A percentile compares a stretch with the other conserved stretches of the same genome.
Evolutionary conservation across 2,888 invertebrate genomes (phyloP).

Genomic region (Noctuana brunneofusca): DNA sequence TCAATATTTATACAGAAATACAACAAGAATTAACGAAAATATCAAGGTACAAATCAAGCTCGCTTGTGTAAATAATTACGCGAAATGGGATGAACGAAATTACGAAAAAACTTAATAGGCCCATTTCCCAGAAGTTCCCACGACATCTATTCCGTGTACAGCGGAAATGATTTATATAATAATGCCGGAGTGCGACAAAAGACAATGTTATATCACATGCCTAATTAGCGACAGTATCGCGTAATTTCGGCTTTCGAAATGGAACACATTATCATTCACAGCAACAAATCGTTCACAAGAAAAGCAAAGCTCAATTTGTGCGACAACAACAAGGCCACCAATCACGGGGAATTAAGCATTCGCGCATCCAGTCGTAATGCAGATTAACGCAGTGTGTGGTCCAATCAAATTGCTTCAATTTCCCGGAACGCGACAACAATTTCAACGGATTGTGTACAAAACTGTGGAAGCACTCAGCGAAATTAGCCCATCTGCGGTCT

Average conservation of each 20-base stretch:
- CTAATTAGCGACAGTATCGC: conserved; percentile 29
- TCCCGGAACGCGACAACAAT: conserved; percentile 35
- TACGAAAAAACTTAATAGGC: conserved; percentile 41
- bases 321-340: conserved; percentile 40
- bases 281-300: conserved; percentile 26
- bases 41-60: conserved; percentile 2
- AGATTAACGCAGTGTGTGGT: conserved; percentile 43
- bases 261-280: conserved; percentile 21
- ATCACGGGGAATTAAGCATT: conserved; percentile 42
- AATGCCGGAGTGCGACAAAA: conserved; percentile 34
- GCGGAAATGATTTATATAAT: conserved; percentile 51
- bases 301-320: conserved; percentile 29
- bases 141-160: conserved; percentile 57
- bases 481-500: conserved; percentile 35
- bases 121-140: conserved; percentile 56
- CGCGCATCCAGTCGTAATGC: conserved; percentile 41
- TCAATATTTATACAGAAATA: no score
- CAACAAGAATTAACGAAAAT: not conserved
- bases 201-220: conserved; percentile 27
- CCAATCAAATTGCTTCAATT: conserved; percentile 38
- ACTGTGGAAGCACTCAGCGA: conserved; percentile 31
- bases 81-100: conserved; percentile 26
- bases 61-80: conserved; percentile 25
- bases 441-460: conserved; percentile 26
- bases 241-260: conserved; percentile 30